A percentile compares a stretch with the other conserved stretches of the same genome.
phyloP scores from a whole-genome alignment of 1,140 invertebrate genomes.

The Drosophila malerkotliana region DNA sequence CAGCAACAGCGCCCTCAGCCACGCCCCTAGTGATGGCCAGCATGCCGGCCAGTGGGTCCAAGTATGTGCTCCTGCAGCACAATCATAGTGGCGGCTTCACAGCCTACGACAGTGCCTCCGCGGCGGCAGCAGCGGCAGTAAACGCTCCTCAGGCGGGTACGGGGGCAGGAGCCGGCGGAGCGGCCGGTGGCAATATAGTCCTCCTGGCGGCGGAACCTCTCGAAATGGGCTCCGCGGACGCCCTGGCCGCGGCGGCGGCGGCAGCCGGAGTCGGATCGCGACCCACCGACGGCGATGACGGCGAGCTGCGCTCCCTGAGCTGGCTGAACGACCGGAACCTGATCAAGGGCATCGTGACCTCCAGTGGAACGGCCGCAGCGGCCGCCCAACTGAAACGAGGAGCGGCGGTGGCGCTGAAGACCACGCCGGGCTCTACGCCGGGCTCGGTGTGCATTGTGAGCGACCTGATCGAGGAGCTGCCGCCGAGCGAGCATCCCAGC shows the following conservation, averaged over 20 bases:
- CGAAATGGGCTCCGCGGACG: conserved; percentile 52
- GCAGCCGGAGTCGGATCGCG: conserved; percentile 12
- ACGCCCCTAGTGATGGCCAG: conserved; percentile 5
- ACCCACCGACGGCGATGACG: conserved; percentile 85
- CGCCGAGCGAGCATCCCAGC: conserved; percentile 20
- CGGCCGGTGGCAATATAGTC: conserved; percentile 74
- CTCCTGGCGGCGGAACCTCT: conserved; percentile 74
- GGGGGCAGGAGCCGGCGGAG: conserved; percentile 1
- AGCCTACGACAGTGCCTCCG: conserved; percentile 58
- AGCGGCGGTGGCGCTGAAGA: conserved; percentile 37
- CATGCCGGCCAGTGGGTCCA: conserved; percentile 59
- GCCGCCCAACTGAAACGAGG: conserved; percentile 13
- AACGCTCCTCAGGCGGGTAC: conserved; percentile 2
- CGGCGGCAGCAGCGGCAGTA: conserved; percentile 17
- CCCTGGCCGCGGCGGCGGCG: conserved; percentile 47
- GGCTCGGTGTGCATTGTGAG: conserved; percentile 61
- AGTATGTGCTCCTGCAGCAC: conserved; percentile 79
- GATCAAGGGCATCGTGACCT: conserved; percentile 88
- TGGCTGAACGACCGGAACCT: conserved; percentile 97
- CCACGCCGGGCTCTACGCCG: conserved; percentile 6
- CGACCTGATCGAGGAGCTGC: conserved; percentile 71
- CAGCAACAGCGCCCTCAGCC: conserved; percentile 31
- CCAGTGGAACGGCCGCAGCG: conserved; percentile 20
- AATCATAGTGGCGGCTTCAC: conserved; percentile 62
- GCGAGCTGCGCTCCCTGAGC: conserved; percentile 94